phyloP scores from a whole-genome alignment of 2,797 vertebrate genomes.

The Rhinatrema bivittatum region DNA sequence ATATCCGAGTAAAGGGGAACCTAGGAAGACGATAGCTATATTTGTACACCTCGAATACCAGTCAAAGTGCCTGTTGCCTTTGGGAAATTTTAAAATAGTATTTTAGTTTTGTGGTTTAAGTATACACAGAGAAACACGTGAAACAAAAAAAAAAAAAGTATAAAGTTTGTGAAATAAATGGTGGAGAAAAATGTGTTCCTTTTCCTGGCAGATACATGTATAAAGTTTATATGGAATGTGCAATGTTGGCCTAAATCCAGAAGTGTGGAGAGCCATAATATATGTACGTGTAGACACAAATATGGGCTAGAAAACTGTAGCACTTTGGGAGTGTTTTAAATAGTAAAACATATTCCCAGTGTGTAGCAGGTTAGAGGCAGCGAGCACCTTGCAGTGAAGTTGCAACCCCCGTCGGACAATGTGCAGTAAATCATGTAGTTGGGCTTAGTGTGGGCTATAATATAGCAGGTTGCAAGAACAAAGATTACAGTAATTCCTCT shows the following conservation, averaged over 20 bases:
- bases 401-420: constrained; percentile 46
- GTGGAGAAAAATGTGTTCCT: constrained; percentile 63
- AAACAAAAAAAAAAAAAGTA: constrained; percentile 43
- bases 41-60: constrained; percentile 80
- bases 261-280: constrained; percentile 23
- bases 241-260: constrained; percentile 37
- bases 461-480: constrained; percentile 47
- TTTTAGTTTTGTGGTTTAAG: constrained; percentile 67
- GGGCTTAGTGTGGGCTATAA: constrained; percentile 45
- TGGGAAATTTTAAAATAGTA: constrained; percentile 57
- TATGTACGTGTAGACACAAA: constrained; percentile 45
- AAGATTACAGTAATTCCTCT: too few relatives aligned
- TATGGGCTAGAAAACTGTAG: constrained; percentile 61
- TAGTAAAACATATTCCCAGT: constrained; percentile 57
- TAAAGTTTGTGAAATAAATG: constrained; percentile 85
- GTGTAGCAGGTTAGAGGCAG: constrained; percentile 48
- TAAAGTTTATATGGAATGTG: constrained; percentile 48
- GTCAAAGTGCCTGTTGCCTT: constrained; percentile 94
- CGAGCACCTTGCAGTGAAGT: constrained; percentile 51
- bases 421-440: constrained; percentile 36
- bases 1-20: constrained; percentile 58
- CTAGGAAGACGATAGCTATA: constrained; percentile 59
- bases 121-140: constrained; percentile 64
- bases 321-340: constrained; percentile 62
- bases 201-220: constrained; percentile 58